A percentile compares a stretch with the other conserved stretches of the same genome.
Evolutionary conservation across 2,113 vertebrate species (phyloP).

Genomic region (Chamaetylas fuelleborni): DNA sequence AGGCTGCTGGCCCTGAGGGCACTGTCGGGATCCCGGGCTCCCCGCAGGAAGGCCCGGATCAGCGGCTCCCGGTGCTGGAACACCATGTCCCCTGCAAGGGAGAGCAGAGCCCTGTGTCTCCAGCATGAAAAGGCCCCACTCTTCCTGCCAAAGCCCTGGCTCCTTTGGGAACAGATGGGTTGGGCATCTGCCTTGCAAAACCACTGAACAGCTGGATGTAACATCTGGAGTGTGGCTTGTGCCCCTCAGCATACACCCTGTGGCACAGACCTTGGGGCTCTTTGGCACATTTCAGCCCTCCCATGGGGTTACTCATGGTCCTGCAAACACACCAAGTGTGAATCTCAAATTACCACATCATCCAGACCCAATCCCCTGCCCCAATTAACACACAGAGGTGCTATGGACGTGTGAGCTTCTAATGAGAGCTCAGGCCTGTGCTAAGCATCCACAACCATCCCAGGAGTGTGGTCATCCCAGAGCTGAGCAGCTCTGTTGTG

Average conservation of each 20-base stretch:
- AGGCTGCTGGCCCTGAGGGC: constrained; percentile 88
- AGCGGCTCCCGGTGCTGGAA: constrained; percentile 82
- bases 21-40: constrained; percentile 77
- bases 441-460: not conserved
- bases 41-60: constrained; percentile 83
- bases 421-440: not conserved
- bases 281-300: not conserved
- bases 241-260: not conserved
- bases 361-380: not conserved
- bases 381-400: not conserved
- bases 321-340: not conserved
- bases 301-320: not conserved
- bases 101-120: not conserved
- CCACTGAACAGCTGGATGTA: not conserved
- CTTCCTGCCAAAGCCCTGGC: not conserved
- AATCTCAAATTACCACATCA: not conserved
- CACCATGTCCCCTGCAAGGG: constrained; percentile 82
- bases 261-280: not conserved
- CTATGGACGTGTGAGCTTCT: not conserved
- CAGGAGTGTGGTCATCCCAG: not conserved
- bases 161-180: not conserved
- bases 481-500: not conserved
- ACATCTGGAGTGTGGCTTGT: not conserved
- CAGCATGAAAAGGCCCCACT: not conserved
- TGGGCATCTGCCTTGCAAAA: not conserved